Percentiles rank a stretch among this genome's conserved stretches.
These are phyloP conservation scores for Malthinus flaveolus DNA, from an alignment of 2,888 invertebrate species.

Conservation along the genomic window DNA sequence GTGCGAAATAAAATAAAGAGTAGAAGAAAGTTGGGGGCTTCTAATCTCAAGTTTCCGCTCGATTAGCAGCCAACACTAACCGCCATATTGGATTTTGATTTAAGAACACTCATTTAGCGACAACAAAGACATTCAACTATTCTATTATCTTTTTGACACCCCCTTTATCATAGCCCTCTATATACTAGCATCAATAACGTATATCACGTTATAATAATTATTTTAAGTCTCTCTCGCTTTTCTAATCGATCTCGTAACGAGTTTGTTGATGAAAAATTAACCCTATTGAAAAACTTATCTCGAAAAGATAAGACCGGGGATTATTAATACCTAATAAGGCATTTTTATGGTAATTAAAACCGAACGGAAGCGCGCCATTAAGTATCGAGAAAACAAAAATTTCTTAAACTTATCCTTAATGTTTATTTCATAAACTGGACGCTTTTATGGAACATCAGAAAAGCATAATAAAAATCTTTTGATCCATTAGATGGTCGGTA, in stretches of 20 bases:
- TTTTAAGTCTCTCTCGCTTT: slow-evolving; percentile 1
- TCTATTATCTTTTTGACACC: slow-evolving; percentile 54
- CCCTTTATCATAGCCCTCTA: slow-evolving; percentile 47
- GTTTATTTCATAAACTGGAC: slow-evolving; percentile 27
- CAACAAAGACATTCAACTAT: slow-evolving; percentile 55
- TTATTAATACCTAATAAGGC: no score
- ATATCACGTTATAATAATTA: slow-evolving; percentile 21
- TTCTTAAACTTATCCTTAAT: slow-evolving; percentile 2
- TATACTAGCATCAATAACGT: slow-evolving; percentile 22
- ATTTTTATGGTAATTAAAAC: no score
- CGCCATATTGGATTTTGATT: slow-evolving; percentile 58
- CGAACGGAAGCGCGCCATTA: no score
- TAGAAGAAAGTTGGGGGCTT: slow-evolving; percentile 31
- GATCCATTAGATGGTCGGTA: slow-evolving; percentile 24
- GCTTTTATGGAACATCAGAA: slow-evolving; percentile 28
- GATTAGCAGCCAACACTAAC: slow-evolving; percentile 54
- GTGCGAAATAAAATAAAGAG: slow-evolving; percentile 34
- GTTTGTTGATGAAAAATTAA: slow-evolving; percentile 5
- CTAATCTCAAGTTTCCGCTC: slow-evolving; percentile 57
- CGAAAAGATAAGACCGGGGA: background rate
- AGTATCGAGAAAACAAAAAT: no score
- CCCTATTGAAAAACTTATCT: slow-evolving; percentile 2
- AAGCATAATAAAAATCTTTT: slow-evolving; percentile 28
- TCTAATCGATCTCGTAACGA: slow-evolving; percentile 5
- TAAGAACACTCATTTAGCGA: slow-evolving; percentile 56